A percentile compares a stretch with the other conserved stretches of the same genome.
phyloP scores from a whole-genome alignment of 2,888 invertebrate species.

The Chrysolina haemoptera region DNA sequence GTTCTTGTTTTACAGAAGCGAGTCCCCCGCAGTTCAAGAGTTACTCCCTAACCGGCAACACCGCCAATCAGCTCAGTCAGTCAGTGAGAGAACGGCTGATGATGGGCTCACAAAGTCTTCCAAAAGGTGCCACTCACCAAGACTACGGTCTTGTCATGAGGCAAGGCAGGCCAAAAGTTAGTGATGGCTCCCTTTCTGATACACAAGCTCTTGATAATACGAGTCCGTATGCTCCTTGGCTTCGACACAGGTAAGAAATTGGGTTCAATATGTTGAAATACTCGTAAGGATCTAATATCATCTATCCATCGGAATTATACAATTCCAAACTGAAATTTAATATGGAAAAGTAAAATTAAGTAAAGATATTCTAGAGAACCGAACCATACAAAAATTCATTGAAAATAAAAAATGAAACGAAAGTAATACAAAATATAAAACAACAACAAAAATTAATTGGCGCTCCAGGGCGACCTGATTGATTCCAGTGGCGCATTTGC shows the following conservation, averaged over 20 bases:
- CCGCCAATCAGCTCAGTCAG: conserved; percentile 89
- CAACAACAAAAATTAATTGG: no score
- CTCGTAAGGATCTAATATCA: no score
- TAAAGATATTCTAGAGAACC: no score
- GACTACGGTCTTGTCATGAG: conserved; percentile 68
- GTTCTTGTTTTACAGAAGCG: conserved; percentile 72
- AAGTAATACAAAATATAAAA: no score
- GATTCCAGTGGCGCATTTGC: no score
- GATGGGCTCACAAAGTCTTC: conserved; percentile 89
- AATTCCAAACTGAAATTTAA: no score
- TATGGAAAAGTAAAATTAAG: no score
- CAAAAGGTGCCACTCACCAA: conserved; percentile 74
- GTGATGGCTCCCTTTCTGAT: conserved; percentile 89
- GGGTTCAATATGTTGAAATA: not conserved
- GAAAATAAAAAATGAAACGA: no score
- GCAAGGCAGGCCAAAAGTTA: conserved; percentile 69
- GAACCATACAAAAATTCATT: no score
- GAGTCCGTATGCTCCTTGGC: conserved; percentile 89
- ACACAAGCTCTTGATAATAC: conserved; percentile 88
- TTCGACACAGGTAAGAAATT: conserved; percentile 81
- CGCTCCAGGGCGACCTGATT: no score
- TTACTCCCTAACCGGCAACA: conserved; percentile 87
- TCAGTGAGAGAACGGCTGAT: conserved; percentile 87
- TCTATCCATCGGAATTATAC: no score
- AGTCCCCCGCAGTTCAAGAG: conserved; percentile 87